A percentile compares a stretch with the other conserved stretches of the same genome.
These are phyloP conservation scores for Xanthorhoe designata DNA, from an alignment of 2,888 invertebrate genomes.

Conservation along the genomic window DNA sequence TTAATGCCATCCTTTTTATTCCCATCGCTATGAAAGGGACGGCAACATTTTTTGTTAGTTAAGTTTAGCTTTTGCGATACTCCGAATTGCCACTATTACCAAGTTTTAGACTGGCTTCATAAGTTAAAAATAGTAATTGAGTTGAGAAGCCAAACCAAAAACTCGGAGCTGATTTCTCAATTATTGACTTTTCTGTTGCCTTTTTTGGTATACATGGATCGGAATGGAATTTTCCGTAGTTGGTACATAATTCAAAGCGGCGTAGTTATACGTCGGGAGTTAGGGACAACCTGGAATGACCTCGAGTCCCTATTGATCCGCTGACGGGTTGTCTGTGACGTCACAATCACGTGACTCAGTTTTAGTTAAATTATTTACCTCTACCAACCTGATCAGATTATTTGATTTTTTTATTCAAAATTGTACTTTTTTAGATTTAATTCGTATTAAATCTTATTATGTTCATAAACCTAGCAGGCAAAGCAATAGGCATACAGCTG, in stretches of 20 bases:
- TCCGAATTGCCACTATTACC: no score
- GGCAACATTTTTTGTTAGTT: no score
- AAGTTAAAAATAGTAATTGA: not conserved
- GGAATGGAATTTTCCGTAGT: constrained; percentile 16
- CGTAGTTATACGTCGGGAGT: constrained; percentile 56
- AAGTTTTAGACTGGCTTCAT: not conserved
- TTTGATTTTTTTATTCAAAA: not conserved
- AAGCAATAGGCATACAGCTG: not conserved
- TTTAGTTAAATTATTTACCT: constrained; percentile 38
- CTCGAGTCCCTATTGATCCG: constrained; percentile 80
- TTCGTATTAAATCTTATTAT: not conserved
- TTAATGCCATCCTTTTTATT: no score
- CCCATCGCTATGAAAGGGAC: no score
- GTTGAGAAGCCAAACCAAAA: not conserved
- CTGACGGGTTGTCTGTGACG: constrained; percentile 71
- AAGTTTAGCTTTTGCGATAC: no score
- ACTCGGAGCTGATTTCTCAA: not conserved
- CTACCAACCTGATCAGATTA: not conserved
- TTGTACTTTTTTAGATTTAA: no score
- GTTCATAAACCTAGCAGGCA: not conserved
- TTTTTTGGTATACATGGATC: not conserved
- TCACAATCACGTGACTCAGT: constrained; percentile 62
- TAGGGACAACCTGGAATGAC: constrained; percentile 66
- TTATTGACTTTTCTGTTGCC: not conserved
- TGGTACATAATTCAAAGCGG: constrained; percentile 18